These are phyloP conservation scores for Bos indicus DNA, from an alignment of 2,113 vertebrate species.

Conservation along the genomic window DNA sequence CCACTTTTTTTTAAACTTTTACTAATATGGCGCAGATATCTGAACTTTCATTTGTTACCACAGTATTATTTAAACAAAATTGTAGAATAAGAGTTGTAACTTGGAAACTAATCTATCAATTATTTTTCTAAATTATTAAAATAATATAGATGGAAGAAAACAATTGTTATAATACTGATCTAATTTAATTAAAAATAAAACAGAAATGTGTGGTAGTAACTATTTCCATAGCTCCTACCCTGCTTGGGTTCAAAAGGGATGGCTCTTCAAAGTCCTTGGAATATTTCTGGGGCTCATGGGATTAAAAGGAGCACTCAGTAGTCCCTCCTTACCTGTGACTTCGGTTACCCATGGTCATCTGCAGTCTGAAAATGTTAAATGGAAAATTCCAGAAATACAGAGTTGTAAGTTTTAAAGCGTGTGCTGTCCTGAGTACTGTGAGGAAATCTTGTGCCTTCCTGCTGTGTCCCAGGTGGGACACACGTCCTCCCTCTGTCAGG, in stretches of 20 bases:
- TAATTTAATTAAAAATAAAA: constrained; percentile 1
- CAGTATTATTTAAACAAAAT: background rate
- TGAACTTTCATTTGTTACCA: constrained; percentile 9
- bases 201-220: background rate
- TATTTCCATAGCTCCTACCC: background rate
- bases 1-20: background rate
- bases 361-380: background rate
- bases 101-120: background rate
- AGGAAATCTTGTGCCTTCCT: background rate
- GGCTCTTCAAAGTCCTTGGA: background rate
- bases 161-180: background rate
- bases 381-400: background rate
- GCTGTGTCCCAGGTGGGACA: background rate
- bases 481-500: background rate
- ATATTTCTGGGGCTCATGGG: background rate
- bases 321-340: background rate
- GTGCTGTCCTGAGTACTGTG: background rate
- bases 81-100: background rate
- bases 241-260: background rate
- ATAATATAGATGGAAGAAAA: background rate
- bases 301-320: background rate
- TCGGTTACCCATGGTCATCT: background rate
- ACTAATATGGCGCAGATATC: background rate
- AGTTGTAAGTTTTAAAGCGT: background rate
- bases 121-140: constrained; percentile 6